A percentile compares a stretch with the other conserved stretches of the same genome.
These are phyloP conservation scores for Potamilus streckersoni DNA, from an alignment of 1,140 invertebrate genomes.

Conservation along the genomic window DNA sequence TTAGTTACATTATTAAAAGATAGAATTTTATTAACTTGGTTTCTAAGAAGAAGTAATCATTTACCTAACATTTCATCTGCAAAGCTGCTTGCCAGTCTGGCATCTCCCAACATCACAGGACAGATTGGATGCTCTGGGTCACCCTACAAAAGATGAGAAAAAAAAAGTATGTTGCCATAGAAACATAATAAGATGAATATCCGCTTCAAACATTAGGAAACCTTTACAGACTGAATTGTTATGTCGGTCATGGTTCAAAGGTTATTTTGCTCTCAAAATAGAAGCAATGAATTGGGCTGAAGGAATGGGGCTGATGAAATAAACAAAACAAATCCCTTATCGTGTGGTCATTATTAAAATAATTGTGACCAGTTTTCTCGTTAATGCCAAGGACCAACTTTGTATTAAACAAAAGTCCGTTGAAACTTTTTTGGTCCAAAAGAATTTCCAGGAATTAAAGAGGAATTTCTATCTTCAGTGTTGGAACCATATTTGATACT, in stretches of 20 bases:
- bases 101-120: constrained; percentile 91
- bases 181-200: not conserved
- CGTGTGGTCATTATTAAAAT: not conserved
- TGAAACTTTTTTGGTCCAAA: not conserved
- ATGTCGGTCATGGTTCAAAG: not conserved
- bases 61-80: constrained; percentile 88
- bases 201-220: not conserved
- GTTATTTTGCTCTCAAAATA: no score
- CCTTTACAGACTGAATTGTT: not conserved
- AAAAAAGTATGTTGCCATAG: not conserved
- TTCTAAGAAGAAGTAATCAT: constrained; percentile 5
- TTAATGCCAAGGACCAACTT: not conserved
- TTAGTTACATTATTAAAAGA: no score
- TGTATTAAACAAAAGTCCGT: not conserved
- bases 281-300: no score
- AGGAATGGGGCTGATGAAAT: no score
- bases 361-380: not conserved
- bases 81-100: constrained; percentile 81
- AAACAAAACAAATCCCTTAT: not conserved
- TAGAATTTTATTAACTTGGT: no score
- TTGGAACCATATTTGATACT: no score
- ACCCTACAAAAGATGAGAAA: constrained; percentile 63
- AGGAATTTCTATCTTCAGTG: no score
- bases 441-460: no score
- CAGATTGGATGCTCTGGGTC: constrained; percentile 88